Evolutionary conservation across 2,113 vertebrate genomes (phyloP), one percentile per base, ranked within the genome.

Genomic region (Sialia sialis): DNA sequence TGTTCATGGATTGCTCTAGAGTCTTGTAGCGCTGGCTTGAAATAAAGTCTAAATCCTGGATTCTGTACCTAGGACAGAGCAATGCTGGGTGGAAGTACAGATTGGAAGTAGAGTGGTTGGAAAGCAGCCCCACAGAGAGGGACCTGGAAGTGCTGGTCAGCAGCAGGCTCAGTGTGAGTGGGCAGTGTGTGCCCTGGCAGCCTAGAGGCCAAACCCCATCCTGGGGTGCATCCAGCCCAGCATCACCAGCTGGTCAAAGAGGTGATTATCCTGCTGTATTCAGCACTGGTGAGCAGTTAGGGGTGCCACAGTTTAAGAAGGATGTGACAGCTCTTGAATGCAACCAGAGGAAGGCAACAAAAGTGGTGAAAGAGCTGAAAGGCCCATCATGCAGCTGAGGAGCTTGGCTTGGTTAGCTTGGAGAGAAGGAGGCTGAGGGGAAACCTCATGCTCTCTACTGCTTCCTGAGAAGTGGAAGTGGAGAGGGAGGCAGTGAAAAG

Each of bases 11-110:
- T 38, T 63, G 36, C 3, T 46, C 27, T 72, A 39, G 30, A 38
- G 15, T 48, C 27, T 70, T 68, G 30, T n/a, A 55, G 16, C 54
- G 3, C 49, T 81, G n/a, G 15, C 16, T 49, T 30, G 32, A 83
- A 72, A 30, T 56, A 18, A 58, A 70, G 27, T 21, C 9, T 17
- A 43, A 54, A 12, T n/a, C 21, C 13, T 3, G 2, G 16, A 49
- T 64, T 59, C 49, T 77, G 39, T 8, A 30, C 11, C 10, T 54
- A 4, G 20, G 51, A 32, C 0, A 3, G 8, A 49, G 11, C 43
- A 70, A 48, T 0, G 1, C 5, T 2, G 2, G 19, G 2, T 4
- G 59, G 7, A 55, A 27, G 12, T 25, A 9, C 4, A 54, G 4
- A 25, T 0, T 46, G 44, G 22, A 39, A 77, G 39, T 87, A 20